Conservation (phyloP, 2,888 invertebrate genomes). For the Notodonta dromedarius region DNA sequence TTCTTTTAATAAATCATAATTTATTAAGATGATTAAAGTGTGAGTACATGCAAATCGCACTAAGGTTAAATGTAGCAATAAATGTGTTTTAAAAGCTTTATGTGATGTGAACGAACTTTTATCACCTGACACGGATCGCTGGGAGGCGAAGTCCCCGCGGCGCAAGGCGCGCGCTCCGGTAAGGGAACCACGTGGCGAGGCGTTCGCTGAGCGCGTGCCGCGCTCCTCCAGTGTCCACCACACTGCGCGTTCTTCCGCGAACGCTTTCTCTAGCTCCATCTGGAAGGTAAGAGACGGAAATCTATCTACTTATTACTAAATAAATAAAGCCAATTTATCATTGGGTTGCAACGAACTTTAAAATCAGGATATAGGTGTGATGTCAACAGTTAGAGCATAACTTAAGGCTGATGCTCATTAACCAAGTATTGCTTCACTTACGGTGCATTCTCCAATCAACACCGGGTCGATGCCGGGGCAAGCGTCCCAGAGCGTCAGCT, state of each 20-base stretch:
- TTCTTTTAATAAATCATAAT: too few species aligned
- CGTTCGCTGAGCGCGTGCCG: constrained; percentile 89
- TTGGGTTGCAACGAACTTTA: too few species aligned
- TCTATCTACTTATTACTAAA: too few species aligned
- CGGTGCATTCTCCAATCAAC: constrained; percentile 91
- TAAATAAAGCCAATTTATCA: too few species aligned
- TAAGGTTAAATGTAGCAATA: neutral
- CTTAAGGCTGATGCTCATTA: neutral
- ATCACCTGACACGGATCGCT: constrained; percentile 88
- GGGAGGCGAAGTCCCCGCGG: constrained; percentile 89
- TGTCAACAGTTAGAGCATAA: neutral
- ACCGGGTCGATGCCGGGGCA: constrained; percentile 92
- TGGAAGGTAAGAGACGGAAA: constrained; percentile 36
- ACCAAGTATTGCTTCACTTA: constrained; percentile 45
- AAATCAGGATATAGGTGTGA: too few species aligned
- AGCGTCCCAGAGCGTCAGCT: constrained; percentile 95
- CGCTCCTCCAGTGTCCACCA: constrained; percentile 96
- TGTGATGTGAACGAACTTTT: constrained; percentile 26
- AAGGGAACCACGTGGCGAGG: constrained; percentile 91
- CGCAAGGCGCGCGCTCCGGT: constrained; percentile 87
- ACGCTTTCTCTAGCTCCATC: constrained; percentile 92
- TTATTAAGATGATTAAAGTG: too few species aligned
- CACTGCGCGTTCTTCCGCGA: constrained; percentile 93
- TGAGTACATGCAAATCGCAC: too few species aligned
- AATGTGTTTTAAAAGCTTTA: neutral